Base-by-base conservation (phyloP, 2,888 invertebrate genomes). In the Isoperla grammatica region DNA sequence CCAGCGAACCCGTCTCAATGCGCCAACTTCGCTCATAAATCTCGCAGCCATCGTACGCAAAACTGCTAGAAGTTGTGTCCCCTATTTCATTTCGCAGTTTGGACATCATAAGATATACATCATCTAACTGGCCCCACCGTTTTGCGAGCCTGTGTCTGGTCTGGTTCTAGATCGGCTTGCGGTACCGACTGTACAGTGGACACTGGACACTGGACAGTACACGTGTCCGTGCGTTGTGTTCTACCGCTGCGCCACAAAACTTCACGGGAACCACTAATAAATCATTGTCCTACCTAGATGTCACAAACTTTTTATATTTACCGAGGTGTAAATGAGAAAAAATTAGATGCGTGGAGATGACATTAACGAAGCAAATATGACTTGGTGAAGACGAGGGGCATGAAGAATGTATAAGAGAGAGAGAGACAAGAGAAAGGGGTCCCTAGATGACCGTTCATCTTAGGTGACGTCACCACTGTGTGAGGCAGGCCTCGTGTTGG, bases 361-460 rank as follows among this genome's bases (percentile, higher is more conserved):
- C 49, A 49, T 49, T 49, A 49, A 29, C 29, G 20, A 46, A 46
- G 46, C 23, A 29, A 29, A 29, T 29, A 8, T 29, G 49, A 49
- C 29, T 22, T 23, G 15, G 49, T 49, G n/a, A 29, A 23, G 35
- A 49, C n/a, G 23, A 29, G 49, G 29, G 29, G 8, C 49, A 49
- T 29, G 29, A 15, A 29, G 23, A 22, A 29, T 42, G 56, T 50
- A 29, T 23, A 49, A 50, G 48, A 37, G 56, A 40, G 40, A 35
- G 48, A 59, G 46, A 54, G 46, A 46, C 54, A 50, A 37, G 40
- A 40, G 40, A 50, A 60, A 59, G 43, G 48, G 63, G 22, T 63
- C 63, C 63, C 63, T 20, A 59, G 63, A 43, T 61, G 63, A 54
- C 63, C 63, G 63, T 63, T 56, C 63, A 63, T 63, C 61, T 63